Evolutionary conservation across 2,888 invertebrate species (phyloP), one percentile per base, ranked within the genome.

Genomic region (Amphipyra berbera): DNA sequence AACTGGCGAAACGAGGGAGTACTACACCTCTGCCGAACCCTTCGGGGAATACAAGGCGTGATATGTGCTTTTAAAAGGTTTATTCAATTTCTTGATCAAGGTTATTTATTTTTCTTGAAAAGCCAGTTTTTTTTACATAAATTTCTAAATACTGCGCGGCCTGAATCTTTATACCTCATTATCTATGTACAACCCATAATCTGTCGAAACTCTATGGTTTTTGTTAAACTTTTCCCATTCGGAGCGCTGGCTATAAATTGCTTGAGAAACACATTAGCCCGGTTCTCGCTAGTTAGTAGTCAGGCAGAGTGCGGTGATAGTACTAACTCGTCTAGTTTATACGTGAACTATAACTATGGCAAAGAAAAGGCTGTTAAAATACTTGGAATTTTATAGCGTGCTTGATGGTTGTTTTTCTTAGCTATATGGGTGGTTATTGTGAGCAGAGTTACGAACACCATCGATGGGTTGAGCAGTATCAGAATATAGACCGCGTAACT

Each of bases 181-280:
- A 76, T 45, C 15, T 60, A 78, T 60, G 62, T 64, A 63, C 35
- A 58, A 49, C 15, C 27, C 48, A 63, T 63, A 75, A 66, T 59
- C 48, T 74, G 60, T 60, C 58, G 72, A 63, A 75, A 75, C 48
- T 56, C 37, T 54, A 48, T 54, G 57, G 61, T 71, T 66, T 76
- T 75, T 68, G 49, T 64, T 13, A n/a, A 45, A 48, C 30, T 62
- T 62, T 72, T 55, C 70, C 44, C 50, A 76, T 70, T 61, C 49
- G 50, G 37, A 47, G 46, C 61, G 52, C 33, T 37, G 13, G 44
- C 53, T 57, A 57, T 70, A 64, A 61, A 64, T 50, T 44, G 58
- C 59, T 65, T 78, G 73, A 61, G 68, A 77, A 62, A 58, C 60
- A 59, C 67, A 73, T 78, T 76, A 69, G 61, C 79, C 79, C 53